Evolutionary conservation across 37 sponge, comb jelly and placozoan genomes (phyloP), one percentile per base, ranked within the genome.

Genomic region (Halisarca cf. caerulea): DNA sequence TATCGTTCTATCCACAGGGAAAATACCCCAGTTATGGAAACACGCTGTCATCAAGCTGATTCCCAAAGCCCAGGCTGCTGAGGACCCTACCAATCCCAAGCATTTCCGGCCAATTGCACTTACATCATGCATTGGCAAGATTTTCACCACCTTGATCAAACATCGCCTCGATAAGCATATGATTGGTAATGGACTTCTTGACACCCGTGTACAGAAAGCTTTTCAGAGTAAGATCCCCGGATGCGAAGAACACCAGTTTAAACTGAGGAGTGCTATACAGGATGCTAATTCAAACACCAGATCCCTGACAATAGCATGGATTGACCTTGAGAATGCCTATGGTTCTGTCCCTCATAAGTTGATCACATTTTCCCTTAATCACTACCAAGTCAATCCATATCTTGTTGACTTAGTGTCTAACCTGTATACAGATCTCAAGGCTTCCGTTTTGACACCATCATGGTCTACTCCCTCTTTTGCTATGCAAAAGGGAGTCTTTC

Each of bases 301-400:
- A 59, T 59, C 60, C 25, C 60, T 59, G 60, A 59, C 60, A 59
- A 9, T 59, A 59, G 60, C 60, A n/a, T 59, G 60, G 60, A 59
- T 59, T 59, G 60, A 59, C 25, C 60, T 59, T 27, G 60, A 59
- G 60, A 59, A n/a, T n/a, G n/a, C n/a, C n/a, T n/a, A n/a, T n/a
- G n/a, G n/a, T n/a, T n/a, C n/a, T n/a, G n/a, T n/a, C 25, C 60
- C 60, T 27, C 60, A 59, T 59, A 59, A 59, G 60, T 27, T 59
- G 6, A 59, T 59, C 9, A 6, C 60, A 3, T 59, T 59, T 59
- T n/a, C 60, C 7, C 60, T 59, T 6, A 59, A 59, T 6, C 60
- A n/a, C n/a, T n/a, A n/a, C n/a, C n/a, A n/a, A n/a, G n/a, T n/a
- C n/a, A n/a, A n/a, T n/a, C n/a, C n/a, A 2, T 6, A 59, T 27